These are phyloP conservation scores for Leucozona laternaria DNA, from an alignment of 2,888 invertebrate species.

Conservation along the genomic window DNA sequence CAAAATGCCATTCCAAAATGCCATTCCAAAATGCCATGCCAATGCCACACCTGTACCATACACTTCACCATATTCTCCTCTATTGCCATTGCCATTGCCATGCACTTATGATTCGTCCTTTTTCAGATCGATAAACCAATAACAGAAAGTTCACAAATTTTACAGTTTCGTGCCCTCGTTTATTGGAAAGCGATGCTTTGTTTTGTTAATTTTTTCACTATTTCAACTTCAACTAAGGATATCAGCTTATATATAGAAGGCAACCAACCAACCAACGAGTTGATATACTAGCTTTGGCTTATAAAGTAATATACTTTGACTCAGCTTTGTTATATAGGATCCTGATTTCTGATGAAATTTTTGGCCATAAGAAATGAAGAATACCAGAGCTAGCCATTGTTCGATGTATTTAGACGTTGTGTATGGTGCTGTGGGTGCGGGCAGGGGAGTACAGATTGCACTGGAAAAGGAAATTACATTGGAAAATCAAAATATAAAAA, in stretches of 20 bases:
- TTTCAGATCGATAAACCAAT: conserved; percentile 68
- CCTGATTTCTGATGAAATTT: conserved; percentile 52
- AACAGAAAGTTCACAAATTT: conserved; percentile 73
- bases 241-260: conserved; percentile 4
- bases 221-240: conserved; percentile 5
- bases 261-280: not conserved
- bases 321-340: conserved; percentile 29
- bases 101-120: conserved; percentile 43
- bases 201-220: conserved; percentile 59
- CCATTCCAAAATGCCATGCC: not conserved
- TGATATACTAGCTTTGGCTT: not conserved
- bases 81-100: conserved; percentile 33
- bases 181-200: conserved; percentile 69
- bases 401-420: too few species aligned
- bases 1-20: conserved; percentile 5
- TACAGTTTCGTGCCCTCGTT: conserved; percentile 65
- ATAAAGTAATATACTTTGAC: conserved; percentile 24
- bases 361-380: conserved; percentile 36
- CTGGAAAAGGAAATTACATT: conserved; percentile 53
- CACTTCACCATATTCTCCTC: not conserved
- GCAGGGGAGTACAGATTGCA: conserved; percentile 3
- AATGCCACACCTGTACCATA: not conserved
- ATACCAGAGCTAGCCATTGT: conserved; percentile 32
- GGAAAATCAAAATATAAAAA: conserved; percentile 7
- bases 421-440: too few species aligned